These are phyloP conservation scores for Mola mola DNA, from an alignment of 2,113 vertebrate genomes.

Conservation along the genomic window DNA sequence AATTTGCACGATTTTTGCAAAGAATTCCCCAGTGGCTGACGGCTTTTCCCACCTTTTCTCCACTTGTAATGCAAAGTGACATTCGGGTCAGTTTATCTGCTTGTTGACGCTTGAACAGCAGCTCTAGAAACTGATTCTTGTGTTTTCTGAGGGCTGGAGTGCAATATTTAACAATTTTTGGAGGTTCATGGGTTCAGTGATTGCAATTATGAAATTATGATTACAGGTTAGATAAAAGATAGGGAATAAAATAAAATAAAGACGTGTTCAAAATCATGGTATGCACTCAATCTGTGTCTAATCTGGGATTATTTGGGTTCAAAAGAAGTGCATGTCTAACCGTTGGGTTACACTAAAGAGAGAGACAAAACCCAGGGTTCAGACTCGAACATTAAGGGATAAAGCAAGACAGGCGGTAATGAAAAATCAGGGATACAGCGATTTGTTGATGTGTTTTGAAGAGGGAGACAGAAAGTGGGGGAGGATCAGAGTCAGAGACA, in stretches of 20 bases:
- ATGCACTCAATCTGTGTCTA: slow-evolving; percentile 52
- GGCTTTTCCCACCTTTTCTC: too few species aligned
- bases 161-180: slow-evolving; percentile 56
- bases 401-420: slow-evolving; percentile 53
- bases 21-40: slow-evolving; percentile 13
- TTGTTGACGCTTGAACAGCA: slow-evolving; percentile 30
- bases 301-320: slow-evolving; percentile 75
- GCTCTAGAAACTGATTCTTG: slow-evolving; percentile 53
- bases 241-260: slow-evolving; percentile 39
- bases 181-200: slow-evolving; percentile 38
- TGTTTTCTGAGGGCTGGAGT: slow-evolving; percentile 47
- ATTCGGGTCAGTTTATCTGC: slow-evolving; percentile 49
- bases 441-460: slow-evolving; percentile 67
- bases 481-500: slow-evolving; percentile 20
- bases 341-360: slow-evolving; percentile 41
- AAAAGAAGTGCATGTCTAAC: slow-evolving; percentile 39
- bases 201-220: slow-evolving; percentile 51
- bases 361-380: slow-evolving; percentile 39
- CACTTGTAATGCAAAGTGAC: slow-evolving; percentile 43
- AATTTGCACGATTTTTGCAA: slow-evolving; percentile 24
- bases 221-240: slow-evolving; percentile 46
- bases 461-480: slow-evolving; percentile 7
- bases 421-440: slow-evolving; percentile 58
- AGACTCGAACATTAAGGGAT: slow-evolving; percentile 57
- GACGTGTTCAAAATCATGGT: slow-evolving; percentile 8